A percentile compares a stretch with the other conserved stretches of the same genome.
Conservation (phyloP, 2,797 vertebrate species). For the Numenius phaeopus region DNA sequence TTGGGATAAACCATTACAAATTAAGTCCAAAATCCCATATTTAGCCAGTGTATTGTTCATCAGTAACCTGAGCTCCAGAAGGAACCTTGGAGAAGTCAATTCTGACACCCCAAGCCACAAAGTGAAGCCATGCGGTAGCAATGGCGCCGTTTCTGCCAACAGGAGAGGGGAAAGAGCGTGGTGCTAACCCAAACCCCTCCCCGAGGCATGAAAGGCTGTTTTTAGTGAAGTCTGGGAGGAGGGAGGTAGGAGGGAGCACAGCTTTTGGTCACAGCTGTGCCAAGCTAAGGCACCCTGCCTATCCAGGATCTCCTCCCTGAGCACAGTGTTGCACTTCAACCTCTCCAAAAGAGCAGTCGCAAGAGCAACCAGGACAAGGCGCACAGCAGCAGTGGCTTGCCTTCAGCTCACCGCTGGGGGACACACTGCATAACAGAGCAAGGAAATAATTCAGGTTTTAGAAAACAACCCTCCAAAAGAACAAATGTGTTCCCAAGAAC, state of each 20-base stretch:
- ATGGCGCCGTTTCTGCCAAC: neutral
- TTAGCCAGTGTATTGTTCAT: neutral
- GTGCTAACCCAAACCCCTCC: neutral
- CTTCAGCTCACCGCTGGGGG: fast-evolving
- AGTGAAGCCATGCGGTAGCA: neutral
- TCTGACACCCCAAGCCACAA: neutral
- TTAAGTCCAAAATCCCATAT: neutral
- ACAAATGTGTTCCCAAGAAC: neutral
- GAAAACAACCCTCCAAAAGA: neutral
- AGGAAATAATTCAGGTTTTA: neutral
- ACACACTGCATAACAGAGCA: neutral
- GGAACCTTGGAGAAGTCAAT: neutral
- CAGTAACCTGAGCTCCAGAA: neutral
- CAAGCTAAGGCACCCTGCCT: fast-evolving
- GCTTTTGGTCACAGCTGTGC: neutral
- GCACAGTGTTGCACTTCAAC: fast-evolving
- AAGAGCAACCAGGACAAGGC: neutral
- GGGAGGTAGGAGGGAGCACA: neutral
- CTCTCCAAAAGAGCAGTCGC: neutral
- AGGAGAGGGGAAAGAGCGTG: neutral
- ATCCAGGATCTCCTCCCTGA: neutral
- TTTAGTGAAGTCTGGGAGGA: neutral
- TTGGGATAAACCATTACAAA: neutral
- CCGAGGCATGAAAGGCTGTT: fast-evolving
- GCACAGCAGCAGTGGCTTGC: neutral